Base-by-base conservation (phyloP, 2,888 invertebrate species). In the Drosophila setosimentum region DNA sequence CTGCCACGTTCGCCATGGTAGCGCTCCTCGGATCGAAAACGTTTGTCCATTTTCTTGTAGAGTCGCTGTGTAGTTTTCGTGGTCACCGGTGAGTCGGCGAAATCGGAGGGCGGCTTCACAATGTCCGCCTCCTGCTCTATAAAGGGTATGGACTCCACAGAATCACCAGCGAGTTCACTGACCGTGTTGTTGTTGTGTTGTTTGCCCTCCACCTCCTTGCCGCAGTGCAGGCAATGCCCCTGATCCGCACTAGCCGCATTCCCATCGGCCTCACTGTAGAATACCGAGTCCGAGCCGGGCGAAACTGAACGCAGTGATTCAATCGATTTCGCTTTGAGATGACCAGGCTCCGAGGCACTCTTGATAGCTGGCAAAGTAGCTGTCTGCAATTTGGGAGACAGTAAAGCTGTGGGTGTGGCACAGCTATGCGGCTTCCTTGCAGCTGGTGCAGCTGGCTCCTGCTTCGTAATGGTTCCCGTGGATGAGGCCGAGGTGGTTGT, bases 271-370 rank as follows among this genome's bases (percentile, higher is more conserved):
- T 97, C 97, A 90, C 97, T 97, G 93, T 97, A 97, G 93, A 98
- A 98, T 32, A 98, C 97, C 67, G 97, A 97, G 93, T 98, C 97
- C 78, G 97, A 97, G 30, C 98, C 97, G 5, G 97, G 97, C 88
- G 97, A 97, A 48, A 97, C 97, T n/a, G 97, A 97, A 55, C 97
- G 95, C 62, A 98, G 93, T 1, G 97, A 97, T 93, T 98, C 98
- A 53, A 97, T 97, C 82, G 97, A 97, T 70, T 97, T 94, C 13
- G 97, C 97, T 93, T 97, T 97, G 61, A 97, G 92, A 78, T 95
- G 94, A 48, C 83, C 75, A 0, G 75, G 82, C 60, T 92, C 92
- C 1, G 91, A 90, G 11, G 89, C 81, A 6, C 88, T 87, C 53
- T 91, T 91, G 4, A 53, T 24, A 13, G 48, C 60, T 21, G 72